These are phyloP conservation scores for Ctenochaetus hawaiiensis DNA, from an alignment of 2,797 vertebrate genomes.

Conservation along the genomic window DNA sequence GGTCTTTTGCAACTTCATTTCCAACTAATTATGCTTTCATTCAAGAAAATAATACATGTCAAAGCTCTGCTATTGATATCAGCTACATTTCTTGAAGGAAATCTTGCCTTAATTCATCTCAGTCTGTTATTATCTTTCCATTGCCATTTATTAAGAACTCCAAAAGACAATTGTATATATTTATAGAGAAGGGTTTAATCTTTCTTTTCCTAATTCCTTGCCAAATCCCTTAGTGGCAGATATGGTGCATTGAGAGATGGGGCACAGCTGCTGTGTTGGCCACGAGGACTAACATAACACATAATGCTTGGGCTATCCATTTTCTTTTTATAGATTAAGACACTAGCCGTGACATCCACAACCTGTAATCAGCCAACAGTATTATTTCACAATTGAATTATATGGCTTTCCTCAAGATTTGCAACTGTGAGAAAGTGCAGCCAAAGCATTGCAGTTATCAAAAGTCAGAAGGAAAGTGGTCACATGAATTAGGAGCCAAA, in stretches of 20 bases:
- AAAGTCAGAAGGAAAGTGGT: not conserved
- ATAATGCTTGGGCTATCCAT: slow-evolving; percentile 70
- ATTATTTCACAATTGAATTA: slow-evolving; percentile 66
- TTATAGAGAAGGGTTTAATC: slow-evolving; percentile 55
- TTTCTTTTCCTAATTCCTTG: slow-evolving; percentile 52
- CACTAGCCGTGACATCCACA: slow-evolving; percentile 76
- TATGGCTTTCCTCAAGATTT: slow-evolving; percentile 49
- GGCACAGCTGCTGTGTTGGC: slow-evolving; percentile 81
- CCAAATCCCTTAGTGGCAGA: slow-evolving; percentile 72
- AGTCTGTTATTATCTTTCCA: slow-evolving; percentile 60
- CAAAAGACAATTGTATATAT: slow-evolving; percentile 50
- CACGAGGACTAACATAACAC: slow-evolving; percentile 71
- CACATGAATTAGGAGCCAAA: not conserved
- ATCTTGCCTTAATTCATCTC: slow-evolving; percentile 59
- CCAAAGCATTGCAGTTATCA: not conserved
- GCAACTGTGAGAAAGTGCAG: slow-evolving; percentile 56
- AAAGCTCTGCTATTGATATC: slow-evolving; percentile 72
- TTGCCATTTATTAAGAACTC: slow-evolving; percentile 66
- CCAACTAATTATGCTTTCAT: slow-evolving; percentile 73
- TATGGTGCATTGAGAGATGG: slow-evolving; percentile 77
- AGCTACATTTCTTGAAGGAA: slow-evolving; percentile 71
- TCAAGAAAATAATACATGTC: slow-evolving; percentile 59
- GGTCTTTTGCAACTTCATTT: slow-evolving; percentile 37
- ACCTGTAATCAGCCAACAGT: slow-evolving; percentile 78
- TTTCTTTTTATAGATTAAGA: slow-evolving; percentile 82